Conservation (phyloP, 2,888 invertebrate species). For the Spisula solida region DNA sequence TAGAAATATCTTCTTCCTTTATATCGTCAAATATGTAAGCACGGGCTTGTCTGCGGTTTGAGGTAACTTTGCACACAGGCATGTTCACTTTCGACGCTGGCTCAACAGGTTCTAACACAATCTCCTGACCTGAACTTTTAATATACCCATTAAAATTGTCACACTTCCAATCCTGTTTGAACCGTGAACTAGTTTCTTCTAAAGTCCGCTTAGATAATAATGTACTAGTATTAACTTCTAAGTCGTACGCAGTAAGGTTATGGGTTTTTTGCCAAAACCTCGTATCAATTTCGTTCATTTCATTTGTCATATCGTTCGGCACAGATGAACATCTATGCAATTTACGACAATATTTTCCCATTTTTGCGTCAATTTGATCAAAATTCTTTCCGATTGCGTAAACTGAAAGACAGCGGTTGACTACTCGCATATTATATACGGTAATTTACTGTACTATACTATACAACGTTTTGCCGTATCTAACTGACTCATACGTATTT, state of each 20-base stretch:
- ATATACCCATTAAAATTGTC: neutral
- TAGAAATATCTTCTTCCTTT: neutral
- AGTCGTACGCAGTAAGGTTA: neutral
- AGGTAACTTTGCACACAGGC: neutral
- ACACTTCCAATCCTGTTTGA: neutral
- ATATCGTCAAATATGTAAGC: constrained; percentile 14
- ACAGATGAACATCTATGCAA: constrained; percentile 41
- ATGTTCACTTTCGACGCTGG: neutral
- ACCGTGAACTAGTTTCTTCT: neutral
- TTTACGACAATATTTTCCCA: constrained; percentile 31
- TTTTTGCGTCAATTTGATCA: constrained; percentile 1
- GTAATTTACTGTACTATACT: neutral
- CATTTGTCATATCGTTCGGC: neutral
- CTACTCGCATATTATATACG: neutral
- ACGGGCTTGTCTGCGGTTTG: constrained; percentile 1
- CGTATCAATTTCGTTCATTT: neutral
- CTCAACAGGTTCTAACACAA: neutral
- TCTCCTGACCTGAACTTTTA: neutral
- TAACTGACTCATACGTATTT: constrained; percentile 18
- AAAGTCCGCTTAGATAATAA: neutral
- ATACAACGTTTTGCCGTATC: neutral
- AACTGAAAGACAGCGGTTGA: neutral
- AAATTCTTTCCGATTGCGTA: neutral
- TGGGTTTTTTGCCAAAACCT: neutral
- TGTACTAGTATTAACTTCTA: neutral